Percentiles rank a stretch among this genome's conserved stretches.
Evolutionary conservation across 2,797 vertebrate genomes (phyloP).

Genomic region (Sphenodon punctatus): DNA sequence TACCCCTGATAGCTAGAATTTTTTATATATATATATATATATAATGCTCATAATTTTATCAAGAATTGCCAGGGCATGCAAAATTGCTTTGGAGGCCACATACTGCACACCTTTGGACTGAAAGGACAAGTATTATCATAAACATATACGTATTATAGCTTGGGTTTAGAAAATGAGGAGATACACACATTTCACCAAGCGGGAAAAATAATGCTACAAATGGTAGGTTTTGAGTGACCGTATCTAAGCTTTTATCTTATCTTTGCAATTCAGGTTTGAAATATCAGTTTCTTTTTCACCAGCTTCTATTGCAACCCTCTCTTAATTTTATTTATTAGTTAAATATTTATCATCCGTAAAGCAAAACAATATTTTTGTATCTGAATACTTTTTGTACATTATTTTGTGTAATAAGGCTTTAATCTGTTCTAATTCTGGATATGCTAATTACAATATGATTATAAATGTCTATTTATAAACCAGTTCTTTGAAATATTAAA

Average conservation of each 20-base stretch:
- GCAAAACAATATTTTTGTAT: neutral
- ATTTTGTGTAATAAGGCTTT: neutral
- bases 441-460: conserved; percentile 7
- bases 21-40: no score
- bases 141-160: neutral
- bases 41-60: no score
- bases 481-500: conserved; percentile 11
- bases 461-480: neutral
- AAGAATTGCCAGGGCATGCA: no score
- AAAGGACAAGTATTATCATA: neutral
- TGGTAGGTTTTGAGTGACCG: neutral
- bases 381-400: neutral
- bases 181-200: neutral
- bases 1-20: no score
- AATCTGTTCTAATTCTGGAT: conserved; percentile 7
- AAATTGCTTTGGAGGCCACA: no score
- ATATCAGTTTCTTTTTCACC: neutral
- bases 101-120: no score
- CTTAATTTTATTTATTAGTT: neutral
- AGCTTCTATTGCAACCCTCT: neutral
- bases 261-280: neutral
- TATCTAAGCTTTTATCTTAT: neutral
- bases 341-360: neutral
- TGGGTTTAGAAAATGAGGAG: neutral
- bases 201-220: neutral